Base-by-base conservation (phyloP, 2,113 vertebrate genomes). In the Prionailurus viverrinus region DNA sequence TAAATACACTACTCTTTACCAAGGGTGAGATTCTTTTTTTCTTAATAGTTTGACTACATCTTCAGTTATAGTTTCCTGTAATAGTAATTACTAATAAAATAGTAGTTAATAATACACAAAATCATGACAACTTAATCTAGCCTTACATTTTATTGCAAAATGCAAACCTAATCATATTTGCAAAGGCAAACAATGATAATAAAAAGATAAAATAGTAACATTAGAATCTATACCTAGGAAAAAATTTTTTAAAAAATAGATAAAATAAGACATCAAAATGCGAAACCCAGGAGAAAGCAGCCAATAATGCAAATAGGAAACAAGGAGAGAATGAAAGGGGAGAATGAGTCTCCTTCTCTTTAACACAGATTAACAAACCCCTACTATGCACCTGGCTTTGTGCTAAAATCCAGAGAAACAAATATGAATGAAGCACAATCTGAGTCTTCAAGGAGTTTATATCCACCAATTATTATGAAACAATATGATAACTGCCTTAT, bases 91-190 rank as follows among this genome's bases (percentile, higher is more conserved):
- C 71, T 16, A 66, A 80, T 66, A 92, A 61, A 81, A 68, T 31
- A 48, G 66, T 33, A 88, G 88, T 39, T 55, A 65, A 55, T 45
- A 65, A 55, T 33, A 91, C 51, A 36, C 80, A 41, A 91, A 97
- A 81, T 80, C 7, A 55, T 92, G 53, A 48, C 65, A 92, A 58
- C 29, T 78, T 25, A 86, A 94, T 85, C 36, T 55, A 96, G 48
- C 13, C 78, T 94, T 74, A 86, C 31, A 89, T 74, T 89, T 81
- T 76, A 81, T 74, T 13, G 25, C 13, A 86, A 96, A 85, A 69
- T 94, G 25, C 13, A 66, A 80, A 69, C 23, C 39, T 18, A 63
- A 8, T 89, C 51, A 61, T 73, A 79, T 89, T 88, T 81, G 39
- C 11, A 68, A 48, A 89, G 63, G 55, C 15, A 94, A 93, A 71